Evolutionary conservation across 2,888 invertebrate genomes (phyloP).

Genomic region (Ichneumoninae sp.): DNA sequence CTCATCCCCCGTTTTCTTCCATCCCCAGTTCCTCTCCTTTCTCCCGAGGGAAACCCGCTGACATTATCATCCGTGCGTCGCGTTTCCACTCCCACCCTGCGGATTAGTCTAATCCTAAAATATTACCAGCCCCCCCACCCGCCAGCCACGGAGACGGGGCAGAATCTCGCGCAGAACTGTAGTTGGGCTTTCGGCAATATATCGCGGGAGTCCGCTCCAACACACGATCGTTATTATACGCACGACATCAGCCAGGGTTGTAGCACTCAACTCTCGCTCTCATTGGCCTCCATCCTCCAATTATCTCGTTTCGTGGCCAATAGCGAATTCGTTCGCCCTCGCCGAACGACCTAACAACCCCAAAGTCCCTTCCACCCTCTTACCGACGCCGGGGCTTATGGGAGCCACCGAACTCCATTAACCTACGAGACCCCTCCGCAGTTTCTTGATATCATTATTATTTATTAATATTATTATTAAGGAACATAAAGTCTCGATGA

Average conservation of each 20-base stretch:
- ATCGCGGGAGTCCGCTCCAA: conserved; percentile 41
- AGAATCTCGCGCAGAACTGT: conserved; percentile 32
- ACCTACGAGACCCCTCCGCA: conserved; percentile 9
- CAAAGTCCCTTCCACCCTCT: conserved; percentile 51
- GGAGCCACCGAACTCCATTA: conserved; percentile 18
- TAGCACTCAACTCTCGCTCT: conserved; percentile 59
- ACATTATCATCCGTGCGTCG: conserved; percentile 63
- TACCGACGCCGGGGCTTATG: conserved; percentile 37
- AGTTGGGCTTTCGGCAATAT: conserved; percentile 48
- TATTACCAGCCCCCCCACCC: conserved; percentile 60
- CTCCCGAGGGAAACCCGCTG: conserved; percentile 65
- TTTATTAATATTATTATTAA: conserved; percentile 40
- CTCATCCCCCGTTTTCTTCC: conserved; percentile 39
- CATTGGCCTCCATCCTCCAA: conserved; percentile 67
- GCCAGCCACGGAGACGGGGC: conserved; percentile 15
- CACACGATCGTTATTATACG: conserved; percentile 63
- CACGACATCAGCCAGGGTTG: conserved; percentile 54
- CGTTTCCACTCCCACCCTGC: conserved; percentile 64
- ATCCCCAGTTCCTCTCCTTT: conserved; percentile 3
- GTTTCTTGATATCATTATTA: conserved; percentile 34
- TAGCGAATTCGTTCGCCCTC: conserved; percentile 66
- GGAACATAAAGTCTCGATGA: conserved; percentile 33
- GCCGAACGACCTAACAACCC: conserved; percentile 53
- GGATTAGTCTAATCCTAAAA: conserved; percentile 78
- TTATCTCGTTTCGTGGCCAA: conserved; percentile 69